phyloP scores from a whole-genome alignment of 2,888 invertebrate species.

The Athetis lepigone region DNA sequence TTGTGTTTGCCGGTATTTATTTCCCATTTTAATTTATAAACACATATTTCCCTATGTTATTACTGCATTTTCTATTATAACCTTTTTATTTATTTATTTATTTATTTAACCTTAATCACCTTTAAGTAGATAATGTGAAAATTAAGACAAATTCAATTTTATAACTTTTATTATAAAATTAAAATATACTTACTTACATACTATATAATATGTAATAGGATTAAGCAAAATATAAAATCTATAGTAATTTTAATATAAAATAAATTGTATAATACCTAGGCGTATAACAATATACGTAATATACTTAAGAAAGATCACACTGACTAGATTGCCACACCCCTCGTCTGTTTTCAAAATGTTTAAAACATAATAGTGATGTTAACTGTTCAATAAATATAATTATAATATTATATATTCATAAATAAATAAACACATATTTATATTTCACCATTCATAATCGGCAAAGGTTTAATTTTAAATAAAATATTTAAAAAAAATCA shows the following conservation, averaged over 20 bases:
- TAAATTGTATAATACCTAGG: slow-evolving; percentile 66
- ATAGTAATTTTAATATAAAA: slow-evolving; percentile 68
- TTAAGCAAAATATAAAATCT: slow-evolving; percentile 69
- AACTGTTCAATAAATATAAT: slow-evolving; percentile 25
- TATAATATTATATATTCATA: not conserved
- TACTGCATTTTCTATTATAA: no score
- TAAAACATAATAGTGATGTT: slow-evolving; percentile 43
- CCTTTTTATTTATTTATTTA: no score
- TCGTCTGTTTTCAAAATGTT: slow-evolving; percentile 80
- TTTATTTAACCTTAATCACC: no score
- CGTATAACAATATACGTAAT: slow-evolving; percentile 64
- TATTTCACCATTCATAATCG: not conserved
- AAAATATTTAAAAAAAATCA: slow-evolving; percentile 2
- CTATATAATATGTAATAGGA: slow-evolving; percentile 47
- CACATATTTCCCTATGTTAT: no score
- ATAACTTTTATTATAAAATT: slow-evolving; percentile 69
- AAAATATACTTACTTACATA: slow-evolving; percentile 61
- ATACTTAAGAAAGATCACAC: slow-evolving; percentile 83
- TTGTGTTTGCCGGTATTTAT: no score
- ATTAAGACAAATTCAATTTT: slow-evolving; percentile 47
- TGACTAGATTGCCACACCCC: slow-evolving; percentile 90
- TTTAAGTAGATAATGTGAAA: slow-evolving; percentile 11
- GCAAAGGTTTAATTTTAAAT: not conserved
- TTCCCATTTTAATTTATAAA: no score
- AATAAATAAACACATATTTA: not conserved